phyloP scores from a whole-genome alignment of 2,888 invertebrate species.

The Atherix ibis region DNA sequence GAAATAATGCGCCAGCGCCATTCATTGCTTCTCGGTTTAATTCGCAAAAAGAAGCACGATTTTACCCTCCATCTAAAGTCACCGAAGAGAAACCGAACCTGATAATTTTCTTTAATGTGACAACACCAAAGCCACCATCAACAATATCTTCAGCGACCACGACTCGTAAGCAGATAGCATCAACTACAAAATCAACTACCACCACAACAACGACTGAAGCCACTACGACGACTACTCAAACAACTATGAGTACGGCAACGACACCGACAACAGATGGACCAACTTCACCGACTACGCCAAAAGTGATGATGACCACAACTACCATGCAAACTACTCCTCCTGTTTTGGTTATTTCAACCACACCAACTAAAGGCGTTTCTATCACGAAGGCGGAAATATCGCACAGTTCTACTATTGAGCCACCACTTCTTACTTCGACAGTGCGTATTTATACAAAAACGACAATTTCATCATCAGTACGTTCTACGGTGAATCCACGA shows the following conservation, averaged over 20 bases:
- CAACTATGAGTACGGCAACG: no score
- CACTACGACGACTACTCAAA: no score
- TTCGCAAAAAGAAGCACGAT: no score
- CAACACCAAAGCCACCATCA: constrained; percentile 22
- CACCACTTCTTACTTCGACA: constrained; percentile 9
- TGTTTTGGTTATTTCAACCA: no score
- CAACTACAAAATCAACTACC: no score
- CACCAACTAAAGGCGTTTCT: no score
- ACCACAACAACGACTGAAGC: no score
- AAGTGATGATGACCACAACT: constrained; percentile 12
- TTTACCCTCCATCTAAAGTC: constrained; percentile 5
- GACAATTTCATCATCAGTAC: constrained; percentile 34
- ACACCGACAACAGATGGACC: constrained; percentile 18
- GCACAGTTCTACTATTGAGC: no score
- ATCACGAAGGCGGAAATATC: no score
- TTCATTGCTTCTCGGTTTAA: no score
- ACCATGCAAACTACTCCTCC: constrained; percentile 10
- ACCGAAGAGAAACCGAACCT: constrained; percentile 23
- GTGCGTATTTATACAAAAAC: constrained; percentile 31
- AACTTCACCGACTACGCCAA: constrained; percentile 13
- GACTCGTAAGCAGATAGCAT: no score
- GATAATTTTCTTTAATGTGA: constrained; percentile 28
- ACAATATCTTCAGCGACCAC: constrained; percentile 20
- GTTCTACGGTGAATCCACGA: constrained; percentile 24
- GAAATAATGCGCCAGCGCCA: neutral